A percentile compares a stretch with the other conserved stretches of the same genome.
These are phyloP conservation scores for Papilio aristodemus DNA, from an alignment of 1,140 invertebrate genomes.

Conservation along the genomic window DNA sequence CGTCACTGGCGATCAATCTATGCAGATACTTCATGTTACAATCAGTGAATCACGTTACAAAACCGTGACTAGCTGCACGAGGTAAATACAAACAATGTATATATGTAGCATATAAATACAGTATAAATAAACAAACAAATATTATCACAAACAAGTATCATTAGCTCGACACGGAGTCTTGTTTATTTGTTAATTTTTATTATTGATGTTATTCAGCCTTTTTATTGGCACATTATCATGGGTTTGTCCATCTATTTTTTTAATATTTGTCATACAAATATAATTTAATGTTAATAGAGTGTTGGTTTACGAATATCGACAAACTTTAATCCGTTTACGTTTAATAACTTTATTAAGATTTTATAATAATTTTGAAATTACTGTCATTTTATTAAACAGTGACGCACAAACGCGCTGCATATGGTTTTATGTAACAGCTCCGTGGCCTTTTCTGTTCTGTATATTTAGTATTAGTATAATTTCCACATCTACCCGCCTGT, in stretches of 20 bases:
- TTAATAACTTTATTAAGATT: no score
- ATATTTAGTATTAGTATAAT: no score
- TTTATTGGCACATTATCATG: not conserved
- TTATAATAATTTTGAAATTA: no score
- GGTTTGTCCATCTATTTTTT: constrained; percentile 1
- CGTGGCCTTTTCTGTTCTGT: no score
- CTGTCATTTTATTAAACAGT: no score
- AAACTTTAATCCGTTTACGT: no score
- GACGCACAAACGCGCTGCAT: no score
- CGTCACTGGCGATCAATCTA: constrained; percentile 32
- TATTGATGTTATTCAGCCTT: not conserved
- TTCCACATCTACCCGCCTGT: no score
- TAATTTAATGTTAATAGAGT: no score
- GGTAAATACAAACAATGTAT: constrained; percentile 4
- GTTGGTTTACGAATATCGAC: no score
- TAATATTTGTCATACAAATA: constrained; percentile 5
- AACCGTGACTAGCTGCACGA: constrained; percentile 4
- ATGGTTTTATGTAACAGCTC: no score
- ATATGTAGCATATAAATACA: not conserved
- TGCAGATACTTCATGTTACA: constrained; percentile 27
- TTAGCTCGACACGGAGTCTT: not conserved
- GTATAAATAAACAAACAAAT: constrained; percentile 1
- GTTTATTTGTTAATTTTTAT: not conserved
- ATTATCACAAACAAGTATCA: no score
- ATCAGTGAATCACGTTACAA: not conserved